phyloP scores from a whole-genome alignment of 1,140 invertebrate species.

The Antheraea pernyi region DNA sequence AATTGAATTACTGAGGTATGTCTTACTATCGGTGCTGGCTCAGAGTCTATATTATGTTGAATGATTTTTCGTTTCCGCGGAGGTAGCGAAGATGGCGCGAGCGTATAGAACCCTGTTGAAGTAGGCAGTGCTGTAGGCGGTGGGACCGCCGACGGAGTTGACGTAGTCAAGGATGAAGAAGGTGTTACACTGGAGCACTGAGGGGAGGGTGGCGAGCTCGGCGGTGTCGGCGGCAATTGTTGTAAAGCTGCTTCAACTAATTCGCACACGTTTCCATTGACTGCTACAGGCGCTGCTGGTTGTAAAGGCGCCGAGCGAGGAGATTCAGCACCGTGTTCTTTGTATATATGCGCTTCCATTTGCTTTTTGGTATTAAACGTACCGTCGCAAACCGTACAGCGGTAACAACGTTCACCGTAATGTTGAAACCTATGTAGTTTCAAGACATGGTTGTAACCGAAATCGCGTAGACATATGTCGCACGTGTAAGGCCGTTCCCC shows the following conservation, averaged over 20 bases:
- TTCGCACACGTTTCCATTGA: constrained; percentile 83
- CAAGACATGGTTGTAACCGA: constrained; percentile 93
- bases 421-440: constrained; percentile 95
- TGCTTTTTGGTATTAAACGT: constrained; percentile 94
- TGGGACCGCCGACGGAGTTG: constrained; percentile 37
- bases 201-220: constrained; percentile 81
- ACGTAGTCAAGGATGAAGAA: constrained; percentile 11
- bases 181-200: constrained; percentile 37
- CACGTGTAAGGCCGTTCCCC: constrained; percentile 89
- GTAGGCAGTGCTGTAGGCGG: constrained; percentile 44
- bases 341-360: constrained; percentile 91
- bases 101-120: constrained; percentile 71
- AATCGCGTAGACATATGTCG: constrained; percentile 82
- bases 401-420: constrained; percentile 94
- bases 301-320: constrained; percentile 59
- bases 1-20: constrained; percentile 91
- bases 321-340: constrained; percentile 89
- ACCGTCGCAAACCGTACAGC: constrained; percentile 93
- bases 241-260: constrained; percentile 87
- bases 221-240: constrained; percentile 81
- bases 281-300: constrained; percentile 48
- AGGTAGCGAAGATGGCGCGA: constrained; percentile 84
- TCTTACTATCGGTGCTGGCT: constrained; percentile 68
- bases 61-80: constrained; percentile 90
- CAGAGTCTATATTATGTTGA: constrained; percentile 54